phyloP scores from a whole-genome alignment of 2,797 vertebrate genomes.

The Hirundo rustica region DNA sequence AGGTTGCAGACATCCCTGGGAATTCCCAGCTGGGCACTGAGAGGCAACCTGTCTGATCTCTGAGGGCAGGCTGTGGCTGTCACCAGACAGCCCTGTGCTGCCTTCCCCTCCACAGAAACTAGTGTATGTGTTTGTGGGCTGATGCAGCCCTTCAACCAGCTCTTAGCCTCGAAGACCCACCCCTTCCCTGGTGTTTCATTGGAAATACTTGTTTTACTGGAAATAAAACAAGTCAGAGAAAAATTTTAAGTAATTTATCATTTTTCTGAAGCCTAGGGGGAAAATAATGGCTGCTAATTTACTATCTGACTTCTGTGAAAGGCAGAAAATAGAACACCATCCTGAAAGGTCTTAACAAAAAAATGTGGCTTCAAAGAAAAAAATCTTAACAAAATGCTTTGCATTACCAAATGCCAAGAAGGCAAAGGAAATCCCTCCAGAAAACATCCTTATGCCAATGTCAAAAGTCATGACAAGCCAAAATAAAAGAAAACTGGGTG shows the following conservation, averaged over 20 bases:
- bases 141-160: neutral
- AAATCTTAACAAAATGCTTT: neutral
- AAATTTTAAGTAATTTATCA: neutral
- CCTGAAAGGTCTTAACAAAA: neutral
- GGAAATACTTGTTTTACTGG: neutral
- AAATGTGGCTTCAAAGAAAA: neutral
- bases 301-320: neutral
- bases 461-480: slow-evolving; percentile 14
- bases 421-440: slow-evolving; percentile 21
- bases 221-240: slow-evolving; percentile 13
- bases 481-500: slow-evolving; percentile 7
- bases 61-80: neutral
- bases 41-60: neutral
- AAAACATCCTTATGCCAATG: slow-evolving; percentile 8
- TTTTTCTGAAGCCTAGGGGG: neutral
- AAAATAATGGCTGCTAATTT: slow-evolving; percentile 13
- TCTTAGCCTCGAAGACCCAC: neutral
- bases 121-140: accelerated
- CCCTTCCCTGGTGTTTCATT: neutral
- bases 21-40: neutral
- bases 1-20: neutral
- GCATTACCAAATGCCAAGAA: neutral
- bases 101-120: neutral
- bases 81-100: neutral
- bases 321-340: neutral